Evolutionary conservation across 1,140 invertebrate genomes (phyloP).

Genomic region (Tetraneura akinire): DNA sequence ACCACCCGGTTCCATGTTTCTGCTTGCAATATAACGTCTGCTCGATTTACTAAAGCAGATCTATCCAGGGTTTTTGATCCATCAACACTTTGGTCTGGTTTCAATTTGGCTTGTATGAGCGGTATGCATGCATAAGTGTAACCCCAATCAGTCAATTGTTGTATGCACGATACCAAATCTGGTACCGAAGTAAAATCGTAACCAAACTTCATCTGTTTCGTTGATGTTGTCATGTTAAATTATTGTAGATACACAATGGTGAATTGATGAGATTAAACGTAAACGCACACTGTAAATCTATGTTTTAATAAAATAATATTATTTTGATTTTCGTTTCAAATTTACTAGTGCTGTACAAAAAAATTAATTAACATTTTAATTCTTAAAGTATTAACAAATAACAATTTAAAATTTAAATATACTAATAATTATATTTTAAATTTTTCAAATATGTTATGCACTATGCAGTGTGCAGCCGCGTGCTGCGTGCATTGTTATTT

Average conservation of each 20-base stretch:
- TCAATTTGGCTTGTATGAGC: neutral
- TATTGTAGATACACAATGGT: neutral
- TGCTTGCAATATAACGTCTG: conserved; percentile 11
- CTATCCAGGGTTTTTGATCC: neutral
- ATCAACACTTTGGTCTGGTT: neutral
- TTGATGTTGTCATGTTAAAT: neutral
- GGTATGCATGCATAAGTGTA: conserved; percentile 34
- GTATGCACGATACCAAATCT: conserved; percentile 20
- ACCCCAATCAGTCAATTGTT: conserved; percentile 17
- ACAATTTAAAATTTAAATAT: too few relatives aligned
- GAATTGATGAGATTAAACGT: too few relatives aligned
- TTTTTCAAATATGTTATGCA: conserved; percentile 12
- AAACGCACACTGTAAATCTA: too few relatives aligned
- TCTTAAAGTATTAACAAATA: neutral
- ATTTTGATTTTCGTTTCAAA: too few relatives aligned
- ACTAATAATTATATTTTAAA: too few relatives aligned
- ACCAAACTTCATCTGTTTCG: conserved; percentile 31
- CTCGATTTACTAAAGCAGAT: neutral
- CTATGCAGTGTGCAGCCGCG: too few relatives aligned
- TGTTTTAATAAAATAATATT: too few relatives aligned
- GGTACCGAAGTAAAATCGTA: conserved; percentile 24
- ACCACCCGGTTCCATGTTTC: conserved; percentile 52
- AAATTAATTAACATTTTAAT: too few relatives aligned
- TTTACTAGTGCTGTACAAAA: too few relatives aligned
- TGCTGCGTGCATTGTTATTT: too few relatives aligned